These are phyloP conservation scores for Ciconia maguari DNA, from an alignment of 2,113 vertebrate genomes.

Conservation along the genomic window DNA sequence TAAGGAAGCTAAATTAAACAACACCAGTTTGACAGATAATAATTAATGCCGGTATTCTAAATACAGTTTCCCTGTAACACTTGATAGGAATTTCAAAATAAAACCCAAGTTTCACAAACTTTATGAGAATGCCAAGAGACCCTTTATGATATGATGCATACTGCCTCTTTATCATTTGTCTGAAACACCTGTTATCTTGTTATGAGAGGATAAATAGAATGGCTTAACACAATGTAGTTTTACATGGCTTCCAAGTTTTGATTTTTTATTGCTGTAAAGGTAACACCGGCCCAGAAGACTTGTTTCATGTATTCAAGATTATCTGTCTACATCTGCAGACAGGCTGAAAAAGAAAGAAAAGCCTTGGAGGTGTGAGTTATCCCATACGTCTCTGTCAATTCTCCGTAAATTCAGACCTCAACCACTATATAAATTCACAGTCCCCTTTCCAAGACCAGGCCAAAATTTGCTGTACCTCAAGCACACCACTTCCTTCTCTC, in stretches of 20 bases:
- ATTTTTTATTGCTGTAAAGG: not conserved
- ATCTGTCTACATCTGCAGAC: not conserved
- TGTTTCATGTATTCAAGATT: not conserved
- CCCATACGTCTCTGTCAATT: not conserved
- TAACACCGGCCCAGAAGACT: not conserved
- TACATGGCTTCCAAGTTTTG: not conserved
- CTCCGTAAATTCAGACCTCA: not conserved
- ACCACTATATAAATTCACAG: not conserved
- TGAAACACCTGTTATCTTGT: not conserved
- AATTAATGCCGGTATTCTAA: not conserved
- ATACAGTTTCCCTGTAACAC: not conserved
- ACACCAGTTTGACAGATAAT: not conserved
- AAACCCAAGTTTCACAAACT: not conserved
- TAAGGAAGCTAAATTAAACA: not conserved
- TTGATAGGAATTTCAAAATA: not conserved
- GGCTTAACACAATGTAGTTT: not conserved
- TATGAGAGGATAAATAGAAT: not conserved
- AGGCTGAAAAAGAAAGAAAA: not conserved
- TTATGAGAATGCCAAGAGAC: not conserved
- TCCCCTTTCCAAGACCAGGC: not conserved
- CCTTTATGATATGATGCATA: not conserved
- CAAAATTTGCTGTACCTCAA: not conserved
- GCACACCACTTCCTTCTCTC: not conserved
- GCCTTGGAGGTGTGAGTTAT: not conserved
- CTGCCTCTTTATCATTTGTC: not conserved